Evolutionary conservation across 2,113 vertebrate genomes (phyloP), one percentile per base, ranked within the genome.

Genomic region (Neodontobutis hainanensis): DNA sequence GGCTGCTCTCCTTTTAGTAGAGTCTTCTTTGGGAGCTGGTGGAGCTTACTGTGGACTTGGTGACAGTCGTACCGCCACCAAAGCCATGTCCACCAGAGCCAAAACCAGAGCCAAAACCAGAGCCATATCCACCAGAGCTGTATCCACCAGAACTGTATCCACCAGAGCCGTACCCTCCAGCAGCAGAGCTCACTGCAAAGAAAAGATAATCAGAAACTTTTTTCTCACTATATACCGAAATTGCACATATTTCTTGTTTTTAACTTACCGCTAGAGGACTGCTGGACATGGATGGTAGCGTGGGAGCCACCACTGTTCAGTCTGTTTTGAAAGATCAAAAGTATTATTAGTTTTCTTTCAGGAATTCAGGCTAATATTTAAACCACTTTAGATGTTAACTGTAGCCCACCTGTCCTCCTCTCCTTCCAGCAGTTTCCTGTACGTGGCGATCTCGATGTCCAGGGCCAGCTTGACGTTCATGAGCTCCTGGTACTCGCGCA

Each of bases 371-470:
- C 19, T 27, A 27, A 27, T 27, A 3, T 2, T 27, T 27, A 27
- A 27, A 27, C 19, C 19, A 27, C 19, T 27, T 27, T 27, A 27
- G 19, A 27, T 27, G 19, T 27, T 27, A 27, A 27, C 19, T 27
- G 19, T 27, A 2, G 19, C 19, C 19, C 19, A 98, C 95, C 95
- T 92, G 93, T 2, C 73, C 87, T 98, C 96, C 84, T 99, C 96
- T 3, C 95, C 93, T 55, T 98, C 96, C 91, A 98, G 90, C 70
- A 99, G 90, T 81, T 95, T 95, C 50, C 90, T 93, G 90, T 98
- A 99, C 73, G 97, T 97, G 1, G 94, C 94, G 0, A 99, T 99
- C 88, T 98, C 97, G 0, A 99, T 92, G 63, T 97, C 97, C 92
- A 99, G 90, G 35, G 95, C 94, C 85, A 99, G 75, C 45, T 99